Evolutionary conservation across 1,140 invertebrate genomes (phyloP).

Genomic region (Hycleus cichorii): DNA sequence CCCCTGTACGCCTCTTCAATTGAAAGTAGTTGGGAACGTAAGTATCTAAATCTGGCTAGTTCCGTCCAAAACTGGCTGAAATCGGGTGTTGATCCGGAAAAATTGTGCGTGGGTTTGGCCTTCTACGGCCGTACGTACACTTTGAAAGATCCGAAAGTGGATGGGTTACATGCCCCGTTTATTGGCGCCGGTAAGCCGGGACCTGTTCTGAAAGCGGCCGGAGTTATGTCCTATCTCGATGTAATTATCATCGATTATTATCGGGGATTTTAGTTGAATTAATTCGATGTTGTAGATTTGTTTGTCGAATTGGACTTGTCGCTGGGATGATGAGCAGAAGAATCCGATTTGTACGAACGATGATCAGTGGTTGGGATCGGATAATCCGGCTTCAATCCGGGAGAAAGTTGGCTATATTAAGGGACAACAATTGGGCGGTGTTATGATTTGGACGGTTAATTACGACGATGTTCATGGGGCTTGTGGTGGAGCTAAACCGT

Average conservation of each 20-base stretch:
- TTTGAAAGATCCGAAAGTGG: conserved; percentile 40
- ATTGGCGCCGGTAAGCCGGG: neutral
- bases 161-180: neutral
- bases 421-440: neutral
- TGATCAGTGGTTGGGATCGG: conserved; percentile 1
- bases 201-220: neutral
- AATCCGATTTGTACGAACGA: neutral
- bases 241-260: conserved; percentile 59
- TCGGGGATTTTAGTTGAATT: no score
- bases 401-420: conserved; percentile 2
- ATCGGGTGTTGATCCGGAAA: conserved; percentile 43
- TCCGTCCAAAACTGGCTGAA: conserved; percentile 31
- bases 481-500: neutral
- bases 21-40: conserved; percentile 3
- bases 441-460: conserved; percentile 7
- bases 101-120: conserved; percentile 30
- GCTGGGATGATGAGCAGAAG: conserved; percentile 4
- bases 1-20: conserved; percentile 4
- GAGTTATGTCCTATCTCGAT: neutral
- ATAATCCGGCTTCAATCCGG: neutral
- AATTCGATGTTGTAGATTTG: neutral
- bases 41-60: conserved; percentile 2
- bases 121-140: conserved; percentile 41
- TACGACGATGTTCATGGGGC: conserved; percentile 2
- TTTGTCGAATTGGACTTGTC: neutral